These are phyloP conservation scores for Manacus vitellinus DNA, from an alignment of 2,113 vertebrate species.

Conservation along the genomic window DNA sequence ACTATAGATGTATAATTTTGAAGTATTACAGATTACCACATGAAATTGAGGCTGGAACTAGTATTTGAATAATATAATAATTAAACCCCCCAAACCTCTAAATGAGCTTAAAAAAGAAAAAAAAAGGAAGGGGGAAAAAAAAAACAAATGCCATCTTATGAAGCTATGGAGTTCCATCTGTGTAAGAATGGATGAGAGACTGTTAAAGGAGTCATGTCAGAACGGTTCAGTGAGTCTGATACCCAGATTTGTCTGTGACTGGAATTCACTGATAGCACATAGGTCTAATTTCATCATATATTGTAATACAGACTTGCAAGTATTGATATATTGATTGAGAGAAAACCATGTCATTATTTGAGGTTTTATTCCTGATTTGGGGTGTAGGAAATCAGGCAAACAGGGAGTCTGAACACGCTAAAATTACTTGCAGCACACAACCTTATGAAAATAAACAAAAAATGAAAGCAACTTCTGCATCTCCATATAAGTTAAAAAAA, in stretches of 20 bases:
- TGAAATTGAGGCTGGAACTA: not conserved
- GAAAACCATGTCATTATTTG: not conserved
- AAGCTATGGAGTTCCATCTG: not conserved
- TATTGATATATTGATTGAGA: not conserved
- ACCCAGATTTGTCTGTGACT: not conserved
- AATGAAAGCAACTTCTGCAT: not conserved
- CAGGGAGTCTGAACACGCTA: not conserved
- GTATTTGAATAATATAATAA: not conserved
- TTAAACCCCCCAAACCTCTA: rapidly evolving
- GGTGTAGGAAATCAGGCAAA: not conserved
- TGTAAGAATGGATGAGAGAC: not conserved
- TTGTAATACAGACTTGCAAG: not conserved
- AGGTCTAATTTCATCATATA: not conserved
- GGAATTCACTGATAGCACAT: not conserved
- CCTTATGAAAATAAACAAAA: not conserved
- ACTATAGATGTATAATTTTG: not conserved
- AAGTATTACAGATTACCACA: not conserved
- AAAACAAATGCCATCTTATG: rapidly evolving
- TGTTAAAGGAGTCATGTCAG: not conserved
- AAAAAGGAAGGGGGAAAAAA: rapidly evolving
- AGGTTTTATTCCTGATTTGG: not conserved
- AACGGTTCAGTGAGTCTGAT: not conserved
- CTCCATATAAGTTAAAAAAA: not conserved
- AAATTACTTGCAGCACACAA: not conserved
- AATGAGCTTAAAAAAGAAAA: not conserved